A percentile compares a stretch with the other conserved stretches of the same genome.
phyloP scores from a whole-genome alignment of 2,888 invertebrate genomes.

The Arctia plantaginis region DNA sequence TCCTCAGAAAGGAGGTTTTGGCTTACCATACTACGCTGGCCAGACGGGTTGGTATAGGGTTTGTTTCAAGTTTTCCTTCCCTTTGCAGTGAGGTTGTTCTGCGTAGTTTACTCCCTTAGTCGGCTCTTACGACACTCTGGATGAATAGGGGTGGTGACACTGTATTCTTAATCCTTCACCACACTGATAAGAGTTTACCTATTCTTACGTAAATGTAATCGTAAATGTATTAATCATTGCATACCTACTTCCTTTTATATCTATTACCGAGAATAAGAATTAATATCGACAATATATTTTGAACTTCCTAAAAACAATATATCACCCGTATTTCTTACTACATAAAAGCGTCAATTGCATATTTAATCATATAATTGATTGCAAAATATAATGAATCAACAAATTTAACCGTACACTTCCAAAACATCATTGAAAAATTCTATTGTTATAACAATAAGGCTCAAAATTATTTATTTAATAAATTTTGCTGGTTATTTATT shows the following conservation, averaged over 20 bases:
- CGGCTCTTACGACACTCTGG: no score
- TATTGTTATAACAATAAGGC: slow-evolving; percentile 11
- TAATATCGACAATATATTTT: slow-evolving; percentile 3
- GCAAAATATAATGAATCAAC: slow-evolving; percentile 14
- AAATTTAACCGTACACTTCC: not conserved
- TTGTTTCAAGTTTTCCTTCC: no score
- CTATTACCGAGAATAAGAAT: slow-evolving; percentile 32
- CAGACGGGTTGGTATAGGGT: no score
- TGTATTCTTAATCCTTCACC: no score
- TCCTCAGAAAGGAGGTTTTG: no score
- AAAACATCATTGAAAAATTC: not conserved
- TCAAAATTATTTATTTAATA: slow-evolving; percentile 17
- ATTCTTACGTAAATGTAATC: slow-evolving; percentile 17
- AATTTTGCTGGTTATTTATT: not conserved
- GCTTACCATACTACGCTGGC: no score
- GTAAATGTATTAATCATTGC: slow-evolving; percentile 29
- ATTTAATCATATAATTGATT: not conserved
- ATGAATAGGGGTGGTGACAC: no score
- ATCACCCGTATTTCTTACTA: not conserved
- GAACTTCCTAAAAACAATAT: slow-evolving; percentile 18
- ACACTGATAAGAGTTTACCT: no score
- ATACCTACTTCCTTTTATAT: slow-evolving; percentile 38
- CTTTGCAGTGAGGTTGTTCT: no score
- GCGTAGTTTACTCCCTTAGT: no score
- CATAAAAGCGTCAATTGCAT: slow-evolving; percentile 22